These are phyloP conservation scores for Gorsachius magnificus DNA, from an alignment of 2,797 vertebrate genomes.

Conservation along the genomic window DNA sequence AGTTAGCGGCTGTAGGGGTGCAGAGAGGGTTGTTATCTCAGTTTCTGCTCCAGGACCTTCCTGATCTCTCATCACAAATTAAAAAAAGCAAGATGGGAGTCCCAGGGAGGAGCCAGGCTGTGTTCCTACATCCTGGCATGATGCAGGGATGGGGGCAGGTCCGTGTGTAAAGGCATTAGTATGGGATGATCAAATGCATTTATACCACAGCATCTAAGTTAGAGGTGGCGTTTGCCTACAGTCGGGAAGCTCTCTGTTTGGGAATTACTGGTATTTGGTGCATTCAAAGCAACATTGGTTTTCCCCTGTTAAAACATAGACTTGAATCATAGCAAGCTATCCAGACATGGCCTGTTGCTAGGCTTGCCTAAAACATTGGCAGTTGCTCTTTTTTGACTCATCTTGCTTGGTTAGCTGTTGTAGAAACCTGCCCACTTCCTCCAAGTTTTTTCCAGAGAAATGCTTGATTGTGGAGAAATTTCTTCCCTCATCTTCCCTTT, in stretches of 20 bases:
- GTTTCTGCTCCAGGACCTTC: neutral
- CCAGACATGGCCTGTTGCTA: neutral
- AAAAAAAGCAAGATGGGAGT: neutral
- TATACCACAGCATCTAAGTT: neutral
- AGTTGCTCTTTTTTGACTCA: neutral
- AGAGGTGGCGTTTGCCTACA: neutral
- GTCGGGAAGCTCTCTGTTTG: neutral
- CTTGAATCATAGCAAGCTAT: neutral
- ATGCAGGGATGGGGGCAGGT: neutral
- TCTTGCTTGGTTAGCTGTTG: neutral
- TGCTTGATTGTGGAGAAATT: neutral
- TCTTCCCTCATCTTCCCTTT: neutral
- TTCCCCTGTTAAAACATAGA: neutral
- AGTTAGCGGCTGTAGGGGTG: neutral
- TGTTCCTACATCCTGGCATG: neutral
- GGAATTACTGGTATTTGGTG: neutral
- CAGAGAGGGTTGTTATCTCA: neutral
- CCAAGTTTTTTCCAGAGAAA: neutral
- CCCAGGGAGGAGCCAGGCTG: neutral
- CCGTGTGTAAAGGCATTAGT: neutral
- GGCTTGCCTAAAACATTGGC: neutral
- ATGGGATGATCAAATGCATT: neutral
- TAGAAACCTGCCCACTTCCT: neutral
- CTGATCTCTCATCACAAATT: neutral
- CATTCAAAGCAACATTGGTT: neutral